These are phyloP conservation scores for Oreortyx pictus DNA, from an alignment of 2,797 vertebrate genomes.

Conservation along the genomic window DNA sequence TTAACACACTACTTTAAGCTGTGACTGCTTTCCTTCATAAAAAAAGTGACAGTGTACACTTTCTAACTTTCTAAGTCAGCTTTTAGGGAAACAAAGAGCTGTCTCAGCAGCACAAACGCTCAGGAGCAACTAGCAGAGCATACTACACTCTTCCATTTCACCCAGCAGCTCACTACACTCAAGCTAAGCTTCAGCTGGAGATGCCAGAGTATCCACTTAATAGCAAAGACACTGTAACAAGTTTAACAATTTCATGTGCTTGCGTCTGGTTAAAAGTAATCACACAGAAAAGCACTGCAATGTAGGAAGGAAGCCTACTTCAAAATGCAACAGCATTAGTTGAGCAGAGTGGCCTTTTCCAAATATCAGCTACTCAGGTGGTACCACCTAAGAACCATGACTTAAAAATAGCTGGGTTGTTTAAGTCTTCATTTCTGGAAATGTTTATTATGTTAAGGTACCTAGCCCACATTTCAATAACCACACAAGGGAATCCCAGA, in stretches of 20 bases:
- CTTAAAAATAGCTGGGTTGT: conserved; percentile 56
- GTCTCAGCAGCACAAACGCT: conserved; percentile 35
- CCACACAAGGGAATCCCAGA: conserved; percentile 24
- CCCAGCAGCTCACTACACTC: neutral
- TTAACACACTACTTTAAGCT: neutral
- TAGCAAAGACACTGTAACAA: conserved; percentile 26
- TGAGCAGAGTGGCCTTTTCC: neutral
- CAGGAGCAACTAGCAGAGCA: neutral
- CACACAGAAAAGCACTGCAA: neutral
- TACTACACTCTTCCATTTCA: conserved; percentile 13
- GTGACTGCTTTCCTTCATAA: neutral
- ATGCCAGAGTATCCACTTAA: conserved; percentile 35
- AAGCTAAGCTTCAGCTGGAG: neutral
- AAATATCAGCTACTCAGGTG: conserved; percentile 12
- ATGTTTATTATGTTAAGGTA: conserved; percentile 51
- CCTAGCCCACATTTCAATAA: neutral
- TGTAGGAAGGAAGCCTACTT: neutral
- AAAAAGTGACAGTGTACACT: neutral
- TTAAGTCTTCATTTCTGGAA: conserved; percentile 55
- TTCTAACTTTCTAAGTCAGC: conserved; percentile 24
- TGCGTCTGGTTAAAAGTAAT: conserved; percentile 32
- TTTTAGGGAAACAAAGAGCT: conserved; percentile 22
- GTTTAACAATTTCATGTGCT: conserved; percentile 38
- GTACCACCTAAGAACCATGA: neutral
- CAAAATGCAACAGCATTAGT: neutral